phyloP scores from a whole-genome alignment of 2,113 vertebrate species.

The Casuarius casuarius region DNA sequence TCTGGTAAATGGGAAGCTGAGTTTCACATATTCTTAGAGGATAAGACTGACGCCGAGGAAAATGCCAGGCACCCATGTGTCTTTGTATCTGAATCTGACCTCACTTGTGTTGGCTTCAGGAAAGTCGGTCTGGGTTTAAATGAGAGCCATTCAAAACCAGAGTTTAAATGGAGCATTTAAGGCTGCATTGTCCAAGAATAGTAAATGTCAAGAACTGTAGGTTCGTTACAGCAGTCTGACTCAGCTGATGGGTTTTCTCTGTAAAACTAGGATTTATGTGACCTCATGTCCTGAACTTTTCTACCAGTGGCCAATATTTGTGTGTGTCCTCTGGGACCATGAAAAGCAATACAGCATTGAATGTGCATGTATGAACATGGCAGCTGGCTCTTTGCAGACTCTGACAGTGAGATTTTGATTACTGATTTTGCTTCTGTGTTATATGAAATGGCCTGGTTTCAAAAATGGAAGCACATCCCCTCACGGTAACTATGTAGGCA shows the following conservation, averaged over 20 bases:
- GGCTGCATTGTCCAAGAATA: conserved; percentile 4
- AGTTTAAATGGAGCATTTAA: conserved; percentile 29
- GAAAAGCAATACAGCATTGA: neutral
- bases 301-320: neutral
- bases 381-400: neutral
- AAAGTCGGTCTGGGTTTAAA: neutral
- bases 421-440: neutral
- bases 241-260: neutral
- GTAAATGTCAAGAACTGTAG: neutral
- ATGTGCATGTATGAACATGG: rapidly evolving
- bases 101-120: neutral
- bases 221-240: neutral
- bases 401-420: neutral
- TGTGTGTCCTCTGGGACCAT: neutral
- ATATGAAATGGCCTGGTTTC: neutral
- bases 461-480: neutral
- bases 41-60: neutral
- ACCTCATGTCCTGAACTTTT: neutral
- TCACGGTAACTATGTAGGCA: neutral
- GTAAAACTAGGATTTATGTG: neutral
- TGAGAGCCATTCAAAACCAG: conserved; percentile 16
- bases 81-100: neutral
- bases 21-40: neutral
- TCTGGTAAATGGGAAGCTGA: neutral
- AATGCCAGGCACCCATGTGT: neutral